Evolutionary conservation across 1,140 invertebrate species (phyloP), one percentile per base, ranked within the genome.

Genomic region (Grapholita molesta): DNA sequence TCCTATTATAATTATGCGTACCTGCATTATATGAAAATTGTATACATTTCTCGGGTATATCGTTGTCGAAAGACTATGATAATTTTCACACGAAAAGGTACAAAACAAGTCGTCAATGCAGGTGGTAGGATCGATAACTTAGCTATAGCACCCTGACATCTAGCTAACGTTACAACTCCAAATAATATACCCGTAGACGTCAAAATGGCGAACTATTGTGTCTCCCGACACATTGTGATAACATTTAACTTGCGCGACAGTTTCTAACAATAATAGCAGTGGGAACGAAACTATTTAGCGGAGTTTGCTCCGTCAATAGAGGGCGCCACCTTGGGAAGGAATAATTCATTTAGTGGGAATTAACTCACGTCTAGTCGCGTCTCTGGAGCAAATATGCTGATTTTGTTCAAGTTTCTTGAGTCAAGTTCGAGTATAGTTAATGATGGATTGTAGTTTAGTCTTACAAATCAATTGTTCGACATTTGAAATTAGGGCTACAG

Each of bases 201-300:
- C 55, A 30, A 61, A 61, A 61, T 61, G 55, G 55, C 71, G 61
- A 70, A 75, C 77, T 80, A 85, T 86, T 85, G 80, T 85, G 76
- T 73, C 73, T 70, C 67, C 75, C 80, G 77, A 79, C 76, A 75
- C 69, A 75, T 61, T 76, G 78, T 78, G 77, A 81, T 70, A 70
- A 72, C 71, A 75, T 73, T 69, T 67, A 82, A 89, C 74, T 85
- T 85, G 69, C 57, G 80, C 80, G 86, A 86, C 86, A 85, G 85
- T 89, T 88, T 57, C 66, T 70, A 84, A 90, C 88, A 88, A 90
- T 88, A 88, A 88, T 87, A 78, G 85, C 78, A 78, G 79, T 76
- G 82, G 82, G 81, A 87, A 89, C 82, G 80, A 83, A 89, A 90
- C 88, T 90, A 90, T 90, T 90, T 88, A 90, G 88, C 83, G 71